Evolutionary conservation across 1,140 invertebrate genomes (phyloP), one percentile per base, ranked within the genome.

Genomic region (Pachyrhynchus sulphureomaculatus): DNA sequence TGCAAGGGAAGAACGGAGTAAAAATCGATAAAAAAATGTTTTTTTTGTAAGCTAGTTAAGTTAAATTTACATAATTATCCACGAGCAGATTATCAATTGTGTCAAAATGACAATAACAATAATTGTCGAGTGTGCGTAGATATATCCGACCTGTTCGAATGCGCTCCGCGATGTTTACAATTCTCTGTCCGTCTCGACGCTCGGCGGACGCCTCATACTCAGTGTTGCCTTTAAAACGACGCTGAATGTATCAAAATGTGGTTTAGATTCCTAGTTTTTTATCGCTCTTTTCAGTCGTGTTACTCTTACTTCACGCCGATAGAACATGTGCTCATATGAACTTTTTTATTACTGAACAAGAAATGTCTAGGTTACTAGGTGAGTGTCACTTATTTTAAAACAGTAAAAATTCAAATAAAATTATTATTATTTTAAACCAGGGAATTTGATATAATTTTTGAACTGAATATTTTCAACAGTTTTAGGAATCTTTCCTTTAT

Each of bases 281-380:
- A 32, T 45, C 53, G 53, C 41, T 56, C n/a, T 45, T 56, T 12
- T 44, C 53, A 13, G 23, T 26, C 36, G 23, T 24, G 20, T 45
- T 56, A 23, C 29, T 56, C 17, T 42, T 44, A 12, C 18, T 42
- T 5, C 13, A 42, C 8, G 18, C n/a, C 41, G 45, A 61, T 12
- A 58, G 33, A 21, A 36, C 45, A 24, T 55, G 51, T 48, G 82
- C 83, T 71, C 86, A 88, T 80, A 80, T 88, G 61, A 88, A 89
- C 74, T 84, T 89, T 69, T 88, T 88, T 77, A 88, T 89, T 79
- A 88, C 85, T 74, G 83, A 88, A 74, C 81, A 84, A 44, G 87
- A 89, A 80, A 86, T 89, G 69, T 86, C 86, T 80, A 88, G 88
- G 76, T 80, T 89, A 64, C 77, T 89, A 75, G 87, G 87, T 89